These are phyloP conservation scores for Phalloptychus januarius DNA, from an alignment of 2,797 vertebrate genomes.

Conservation along the genomic window DNA sequence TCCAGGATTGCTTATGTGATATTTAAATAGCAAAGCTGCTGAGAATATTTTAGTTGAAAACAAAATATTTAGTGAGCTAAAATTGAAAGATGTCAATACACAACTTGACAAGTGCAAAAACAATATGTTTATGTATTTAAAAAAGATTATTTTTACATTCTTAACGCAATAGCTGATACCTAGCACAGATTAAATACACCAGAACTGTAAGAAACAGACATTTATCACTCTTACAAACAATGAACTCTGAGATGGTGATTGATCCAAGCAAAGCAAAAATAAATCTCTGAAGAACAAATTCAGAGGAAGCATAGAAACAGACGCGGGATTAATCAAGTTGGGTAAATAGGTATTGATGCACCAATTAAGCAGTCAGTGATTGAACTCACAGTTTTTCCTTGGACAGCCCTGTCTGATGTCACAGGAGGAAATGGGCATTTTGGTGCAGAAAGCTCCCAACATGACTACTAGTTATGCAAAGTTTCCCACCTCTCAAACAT, in stretches of 20 bases:
- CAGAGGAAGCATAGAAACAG: slow-evolving; percentile 8
- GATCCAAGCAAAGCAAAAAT: slow-evolving; percentile 1
- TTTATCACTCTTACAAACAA: slow-evolving; percentile 4
- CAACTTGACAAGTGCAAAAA: slow-evolving; percentile 26
- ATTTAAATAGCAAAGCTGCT: slow-evolving; percentile 7
- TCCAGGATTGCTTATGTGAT: not conserved
- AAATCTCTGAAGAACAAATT: not conserved
- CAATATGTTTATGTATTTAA: slow-evolving; percentile 2
- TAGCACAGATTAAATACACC: not conserved
- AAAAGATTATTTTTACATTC: not conserved
- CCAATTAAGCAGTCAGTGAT: not conserved
- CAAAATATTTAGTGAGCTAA: not conserved
- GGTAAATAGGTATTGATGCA: not conserved
- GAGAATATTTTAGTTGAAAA: slow-evolving; percentile 5
- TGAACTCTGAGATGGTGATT: slow-evolving; percentile 2
- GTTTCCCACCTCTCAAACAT: not conserved
- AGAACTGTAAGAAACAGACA: slow-evolving; percentile 26
- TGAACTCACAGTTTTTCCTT: not conserved
- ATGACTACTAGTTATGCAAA: not conserved
- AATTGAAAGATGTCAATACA: slow-evolving; percentile 22
- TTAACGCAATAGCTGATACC: not conserved
- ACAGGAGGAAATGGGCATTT: not conserved
- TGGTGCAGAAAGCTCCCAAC: not conserved
- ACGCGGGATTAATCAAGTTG: not conserved
- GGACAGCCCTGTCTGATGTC: not conserved